These are phyloP conservation scores for Otocyon megalotis DNA, from an alignment of 2,113 vertebrate genomes.

Conservation along the genomic window DNA sequence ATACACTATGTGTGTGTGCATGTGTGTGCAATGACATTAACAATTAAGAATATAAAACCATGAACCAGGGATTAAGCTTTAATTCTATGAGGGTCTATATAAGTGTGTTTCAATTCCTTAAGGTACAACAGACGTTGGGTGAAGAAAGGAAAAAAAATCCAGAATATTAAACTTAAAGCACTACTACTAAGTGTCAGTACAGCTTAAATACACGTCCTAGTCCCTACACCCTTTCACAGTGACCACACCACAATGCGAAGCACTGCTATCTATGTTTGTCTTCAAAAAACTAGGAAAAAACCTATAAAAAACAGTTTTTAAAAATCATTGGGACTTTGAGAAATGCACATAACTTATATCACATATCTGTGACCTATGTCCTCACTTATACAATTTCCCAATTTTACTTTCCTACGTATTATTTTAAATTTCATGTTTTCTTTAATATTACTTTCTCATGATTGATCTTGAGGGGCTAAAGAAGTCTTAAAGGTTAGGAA, in stretches of 20 bases:
- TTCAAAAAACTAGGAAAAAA: background rate
- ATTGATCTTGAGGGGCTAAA: slow-evolving; percentile 15
- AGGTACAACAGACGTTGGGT: background rate
- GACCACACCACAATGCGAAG: background rate
- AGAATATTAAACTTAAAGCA: background rate
- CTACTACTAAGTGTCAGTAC: background rate
- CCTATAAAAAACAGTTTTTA: background rate
- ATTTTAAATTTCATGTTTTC: background rate
- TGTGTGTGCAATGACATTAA: background rate
- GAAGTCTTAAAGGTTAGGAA: background rate
- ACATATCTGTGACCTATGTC: background rate
- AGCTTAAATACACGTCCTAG: background rate
- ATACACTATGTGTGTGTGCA: background rate
- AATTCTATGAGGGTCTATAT: background rate
- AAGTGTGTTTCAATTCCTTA: slow-evolving; percentile 40
- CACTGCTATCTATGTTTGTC: background rate
- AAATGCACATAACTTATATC: background rate
- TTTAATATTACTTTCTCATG: background rate
- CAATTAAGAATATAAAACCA: slow-evolving; percentile 15
- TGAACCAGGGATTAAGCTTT: background rate
- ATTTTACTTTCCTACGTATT: background rate
- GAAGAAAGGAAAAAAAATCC: background rate
- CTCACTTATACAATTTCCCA: slow-evolving; percentile 18
- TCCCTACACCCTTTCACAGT: background rate
- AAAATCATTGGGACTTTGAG: background rate